Percentiles rank a stretch among this genome's conserved stretches.
Evolutionary conservation across 2,113 vertebrate genomes (phyloP).

Genomic region (Hippoglossus stenolepis): DNA sequence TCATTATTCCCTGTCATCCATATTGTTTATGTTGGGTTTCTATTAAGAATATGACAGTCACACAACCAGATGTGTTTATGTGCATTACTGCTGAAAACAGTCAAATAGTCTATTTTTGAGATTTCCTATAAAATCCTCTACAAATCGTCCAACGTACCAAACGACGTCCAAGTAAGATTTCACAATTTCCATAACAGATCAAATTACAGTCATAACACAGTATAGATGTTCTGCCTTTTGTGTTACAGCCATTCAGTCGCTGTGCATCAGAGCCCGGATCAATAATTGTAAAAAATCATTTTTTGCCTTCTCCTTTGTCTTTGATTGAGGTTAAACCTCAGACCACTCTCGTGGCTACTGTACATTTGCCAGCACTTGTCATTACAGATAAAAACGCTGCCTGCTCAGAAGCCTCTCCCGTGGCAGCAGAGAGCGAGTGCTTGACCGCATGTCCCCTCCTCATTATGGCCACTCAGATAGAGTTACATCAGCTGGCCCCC

Average conservation of each 20-base stretch:
- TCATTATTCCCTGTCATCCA: neutral
- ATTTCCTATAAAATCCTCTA: too few relatives aligned
- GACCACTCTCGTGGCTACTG: constrained; percentile 41
- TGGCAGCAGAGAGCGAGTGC: constrained; percentile 48
- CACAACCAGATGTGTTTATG: neutral
- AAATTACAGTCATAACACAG: neutral
- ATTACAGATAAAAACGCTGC: constrained; percentile 55
- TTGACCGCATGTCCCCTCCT: constrained; percentile 49
- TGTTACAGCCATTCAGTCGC: neutral
- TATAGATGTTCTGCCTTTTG: neutral
- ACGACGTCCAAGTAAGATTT: neutral
- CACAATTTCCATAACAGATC: constrained; percentile 2
- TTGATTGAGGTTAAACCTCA: constrained; percentile 14
- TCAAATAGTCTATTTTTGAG: too few relatives aligned
- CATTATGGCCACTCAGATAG: constrained; percentile 58
- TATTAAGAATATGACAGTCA: too few relatives aligned
- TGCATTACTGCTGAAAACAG: too few relatives aligned
- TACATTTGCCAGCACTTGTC: constrained; percentile 53
- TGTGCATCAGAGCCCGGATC: constrained; percentile 33
- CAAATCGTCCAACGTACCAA: neutral
- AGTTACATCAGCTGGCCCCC: constrained; percentile 51
- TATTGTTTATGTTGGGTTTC: neutral
- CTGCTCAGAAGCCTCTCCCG: constrained; percentile 38
- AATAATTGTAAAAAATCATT: constrained; percentile 27
- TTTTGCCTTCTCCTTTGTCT: constrained; percentile 23